These are phyloP conservation scores for Ophraella communa DNA, from an alignment of 2,888 invertebrate genomes.

Conservation along the genomic window DNA sequence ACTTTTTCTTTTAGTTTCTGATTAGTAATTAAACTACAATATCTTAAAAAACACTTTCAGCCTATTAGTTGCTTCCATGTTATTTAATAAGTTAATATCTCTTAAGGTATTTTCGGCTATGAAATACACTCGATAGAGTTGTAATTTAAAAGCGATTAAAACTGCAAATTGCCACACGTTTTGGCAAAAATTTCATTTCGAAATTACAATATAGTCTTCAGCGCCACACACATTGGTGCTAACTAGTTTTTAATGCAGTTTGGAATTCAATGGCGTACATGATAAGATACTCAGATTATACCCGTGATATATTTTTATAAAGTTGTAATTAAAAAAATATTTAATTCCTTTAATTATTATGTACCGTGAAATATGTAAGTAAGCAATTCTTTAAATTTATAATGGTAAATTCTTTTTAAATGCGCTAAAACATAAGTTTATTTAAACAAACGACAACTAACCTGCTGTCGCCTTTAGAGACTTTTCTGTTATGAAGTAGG, in stretches of 20 bases:
- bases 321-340: too few species aligned
- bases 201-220: slow-evolving; percentile 31
- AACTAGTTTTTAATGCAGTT: slow-evolving; percentile 38
- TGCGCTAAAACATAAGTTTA: background rate
- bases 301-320: too few species aligned
- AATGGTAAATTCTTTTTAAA: background rate
- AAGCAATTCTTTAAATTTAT: too few species aligned
- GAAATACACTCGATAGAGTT: slow-evolving; percentile 29
- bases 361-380: too few species aligned
- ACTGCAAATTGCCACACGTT: slow-evolving; percentile 34
- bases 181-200: slow-evolving; percentile 33
- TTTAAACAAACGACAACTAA: too few species aligned
- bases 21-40: too few species aligned
- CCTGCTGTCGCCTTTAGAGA: too few species aligned
- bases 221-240: slow-evolving; percentile 38
- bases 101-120: slow-evolving; percentile 26
- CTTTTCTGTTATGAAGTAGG: background rate
- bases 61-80: slow-evolving; percentile 18
- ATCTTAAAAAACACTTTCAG: too few species aligned
- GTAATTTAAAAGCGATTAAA: slow-evolving; percentile 40
- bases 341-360: too few species aligned
- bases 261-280: slow-evolving; percentile 25
- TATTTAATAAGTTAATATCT: slow-evolving; percentile 17
- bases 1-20: too few species aligned
- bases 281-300: too few species aligned